Conservation (phyloP, 2,113 vertebrate species). For the Microcebus murinus region DNA sequence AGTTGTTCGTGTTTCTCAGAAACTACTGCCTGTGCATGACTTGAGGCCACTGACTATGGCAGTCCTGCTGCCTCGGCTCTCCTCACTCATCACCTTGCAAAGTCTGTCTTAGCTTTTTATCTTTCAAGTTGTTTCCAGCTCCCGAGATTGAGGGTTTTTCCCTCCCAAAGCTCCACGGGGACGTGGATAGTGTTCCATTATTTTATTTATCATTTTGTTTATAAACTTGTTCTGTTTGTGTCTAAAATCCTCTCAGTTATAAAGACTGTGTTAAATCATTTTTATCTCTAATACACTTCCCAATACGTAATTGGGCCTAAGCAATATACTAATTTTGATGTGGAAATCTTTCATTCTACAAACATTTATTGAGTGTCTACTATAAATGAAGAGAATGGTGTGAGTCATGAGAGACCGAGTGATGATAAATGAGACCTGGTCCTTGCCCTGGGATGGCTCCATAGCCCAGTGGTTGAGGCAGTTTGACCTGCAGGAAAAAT, state of each 20-base stretch:
- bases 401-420: not conserved
- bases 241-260: not conserved
- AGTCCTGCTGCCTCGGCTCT: not conserved
- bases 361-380: not conserved
- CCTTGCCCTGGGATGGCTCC: not conserved
- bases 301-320: not conserved
- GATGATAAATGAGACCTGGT: not conserved
- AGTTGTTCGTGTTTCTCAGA: not conserved
- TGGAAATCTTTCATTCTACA: not conserved
- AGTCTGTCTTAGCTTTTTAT: not conserved
- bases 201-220: not conserved
- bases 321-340: not conserved
- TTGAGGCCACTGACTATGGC: not conserved
- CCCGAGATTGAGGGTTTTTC: no score
- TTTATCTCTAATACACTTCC: not conserved
- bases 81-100: no score
- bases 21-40: rapidly evolving
- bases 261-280: not conserved
- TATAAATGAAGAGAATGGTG: not conserved
- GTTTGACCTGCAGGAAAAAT: not conserved
- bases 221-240: not conserved
- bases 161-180: not conserved
- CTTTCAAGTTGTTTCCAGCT: not conserved
- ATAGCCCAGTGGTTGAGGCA: not conserved
- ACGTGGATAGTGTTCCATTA: not conserved